Percentiles rank a stretch among this genome's conserved stretches.
phyloP scores from a whole-genome alignment of 2,797 vertebrate genomes.

The Apogon hyalosoma region DNA sequence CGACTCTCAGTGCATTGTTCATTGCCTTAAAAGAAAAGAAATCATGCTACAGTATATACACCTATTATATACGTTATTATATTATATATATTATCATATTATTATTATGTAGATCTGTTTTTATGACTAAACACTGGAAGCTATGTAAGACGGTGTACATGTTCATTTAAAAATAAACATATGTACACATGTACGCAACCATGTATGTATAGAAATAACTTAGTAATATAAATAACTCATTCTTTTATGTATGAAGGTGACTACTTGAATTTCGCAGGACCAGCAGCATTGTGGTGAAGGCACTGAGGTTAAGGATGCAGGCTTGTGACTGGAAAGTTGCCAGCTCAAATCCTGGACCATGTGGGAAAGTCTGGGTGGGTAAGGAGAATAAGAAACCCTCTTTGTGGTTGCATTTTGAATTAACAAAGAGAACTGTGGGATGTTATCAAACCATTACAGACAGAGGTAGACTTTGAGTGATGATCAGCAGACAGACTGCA shows the following conservation, averaged over 20 bases:
- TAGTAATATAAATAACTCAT: slow-evolving; percentile 20
- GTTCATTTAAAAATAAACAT: slow-evolving; percentile 30
- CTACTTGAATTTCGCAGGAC: slow-evolving; percentile 41
- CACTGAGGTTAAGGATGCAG: slow-evolving; percentile 61
- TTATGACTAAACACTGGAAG: slow-evolving; percentile 10
- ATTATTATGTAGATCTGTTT: no score
- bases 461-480: slow-evolving; percentile 10
- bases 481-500: slow-evolving; percentile 12
- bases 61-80: not conserved
- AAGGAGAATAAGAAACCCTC: slow-evolving; percentile 53
- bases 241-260: slow-evolving; percentile 23
- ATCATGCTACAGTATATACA: slow-evolving; percentile 1
- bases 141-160: slow-evolving; percentile 3
- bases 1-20: not conserved
- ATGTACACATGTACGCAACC: slow-evolving; percentile 7
- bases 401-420: slow-evolving; percentile 45
- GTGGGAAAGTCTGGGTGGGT: slow-evolving; percentile 62
- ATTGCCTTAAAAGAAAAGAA: slow-evolving; percentile 8
- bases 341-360: slow-evolving; percentile 65
- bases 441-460: slow-evolving; percentile 40
- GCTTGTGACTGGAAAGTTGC: slow-evolving; percentile 54
- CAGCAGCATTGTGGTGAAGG: slow-evolving; percentile 43
- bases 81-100: no score
- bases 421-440: slow-evolving; percentile 49
- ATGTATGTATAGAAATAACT: not conserved